phyloP scores from a whole-genome alignment of 2,888 invertebrate species.

The Lithosia quadra region DNA sequence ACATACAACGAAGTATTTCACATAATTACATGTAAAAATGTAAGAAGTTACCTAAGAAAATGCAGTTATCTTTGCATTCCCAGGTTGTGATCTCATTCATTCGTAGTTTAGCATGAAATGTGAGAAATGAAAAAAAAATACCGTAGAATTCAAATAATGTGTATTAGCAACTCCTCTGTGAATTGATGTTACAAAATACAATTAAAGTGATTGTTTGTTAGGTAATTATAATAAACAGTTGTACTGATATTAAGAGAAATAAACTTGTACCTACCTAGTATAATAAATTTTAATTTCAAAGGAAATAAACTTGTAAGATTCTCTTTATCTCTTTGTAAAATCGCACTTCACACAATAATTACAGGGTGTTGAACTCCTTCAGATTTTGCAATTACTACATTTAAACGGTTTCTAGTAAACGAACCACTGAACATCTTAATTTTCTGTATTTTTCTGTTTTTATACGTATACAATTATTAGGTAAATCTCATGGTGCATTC shows the following conservation, averaged over 20 bases:
- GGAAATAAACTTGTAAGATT: background rate
- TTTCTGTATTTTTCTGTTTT: background rate
- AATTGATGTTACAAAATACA: background rate
- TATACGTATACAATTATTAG: background rate
- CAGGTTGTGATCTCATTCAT: conserved; percentile 3
- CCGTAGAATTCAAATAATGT: conserved; percentile 1
- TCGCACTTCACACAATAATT: background rate
- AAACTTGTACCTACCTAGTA: background rate
- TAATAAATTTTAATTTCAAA: background rate
- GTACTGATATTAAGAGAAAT: background rate
- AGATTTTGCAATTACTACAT: background rate
- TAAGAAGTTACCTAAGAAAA: background rate
- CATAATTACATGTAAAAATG: background rate
- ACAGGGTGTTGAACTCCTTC: conserved; percentile 8
- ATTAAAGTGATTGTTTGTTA: background rate
- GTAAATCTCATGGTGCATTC: background rate
- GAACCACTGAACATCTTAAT: background rate
- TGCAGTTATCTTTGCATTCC: conserved; percentile 2
- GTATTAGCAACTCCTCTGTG: background rate
- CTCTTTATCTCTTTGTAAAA: conserved; percentile 1
- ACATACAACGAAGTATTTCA: background rate
- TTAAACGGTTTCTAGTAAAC: background rate
- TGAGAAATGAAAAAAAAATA: background rate
- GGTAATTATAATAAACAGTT: background rate
- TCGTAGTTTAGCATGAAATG: background rate